Evolutionary conservation across 2,797 vertebrate species (phyloP), one percentile per base, ranked within the genome.

Genomic region (Mormyrus proboscirostris): DNA sequence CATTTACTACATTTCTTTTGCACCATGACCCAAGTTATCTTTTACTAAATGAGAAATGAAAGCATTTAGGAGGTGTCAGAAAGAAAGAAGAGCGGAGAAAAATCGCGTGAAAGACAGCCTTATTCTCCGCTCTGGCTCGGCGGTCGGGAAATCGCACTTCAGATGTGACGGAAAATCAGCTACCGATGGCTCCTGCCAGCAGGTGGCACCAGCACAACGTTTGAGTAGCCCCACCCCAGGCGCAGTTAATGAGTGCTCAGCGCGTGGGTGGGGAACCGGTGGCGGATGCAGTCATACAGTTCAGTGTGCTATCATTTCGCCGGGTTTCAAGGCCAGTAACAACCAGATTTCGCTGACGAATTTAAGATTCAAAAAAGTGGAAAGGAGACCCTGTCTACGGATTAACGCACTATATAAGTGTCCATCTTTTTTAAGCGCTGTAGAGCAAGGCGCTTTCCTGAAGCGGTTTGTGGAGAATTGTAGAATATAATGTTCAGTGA

Each of bases 131-230:
- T 2, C 1, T 94, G 91, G 91, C 92, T 92, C 91, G 92, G 89
- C 91, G 91, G 91, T 90, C 93, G 93, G 92, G 62, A 91, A 65
- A 47, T 92, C 84, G 93, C 94, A 95, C 95, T 95, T 94, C 94
- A 95, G 93, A 41, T 87, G 19, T 41, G 38, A 87, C 6, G 88
- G 92, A 90, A 93, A 91, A 90, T 88, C 16, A 91, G 93, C 92
- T 95, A 96, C 95, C 96, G 96, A 96, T 95, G 95, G 95, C 93
- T 95, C 93, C 94, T 95, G 95, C 96, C 96, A 97, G 96, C 96
- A 97, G 96, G 96, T 96, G 96, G 96, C 96, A 96, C 95, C 96
- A 97, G 93, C 95, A 96, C 94, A 94, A 94, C 96, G 95, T 95
- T 95, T 94, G 94, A 95, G 94, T 92, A 91, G 95, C 96, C 95